Base-by-base conservation (phyloP, 2,888 invertebrate genomes). In the Agrochola circellaris region DNA sequence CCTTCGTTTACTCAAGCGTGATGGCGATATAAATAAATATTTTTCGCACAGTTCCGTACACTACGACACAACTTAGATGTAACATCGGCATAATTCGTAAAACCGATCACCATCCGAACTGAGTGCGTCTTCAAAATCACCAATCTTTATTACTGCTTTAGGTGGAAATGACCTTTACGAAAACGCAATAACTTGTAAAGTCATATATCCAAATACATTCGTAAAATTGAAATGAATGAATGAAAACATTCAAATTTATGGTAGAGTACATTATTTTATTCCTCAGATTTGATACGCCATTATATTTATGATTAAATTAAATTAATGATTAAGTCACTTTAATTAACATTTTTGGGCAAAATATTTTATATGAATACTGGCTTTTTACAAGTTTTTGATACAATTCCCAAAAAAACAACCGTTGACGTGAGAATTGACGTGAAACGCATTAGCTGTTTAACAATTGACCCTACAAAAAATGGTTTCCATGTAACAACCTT, bases 401-500 rank as follows among this genome's bases (percentile, higher is more conserved):
- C 26, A 42, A 51, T 56, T 65, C 42, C 42, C 54, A 56, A 69
- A 72, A 34, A 48, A 72, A 85, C 51, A 23, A 69, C 58, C 20
- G 62, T 67, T 76, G 58, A 48, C 69, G 60, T 84, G 83, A 70
- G 82, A 84, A 82, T 73, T 64, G 1, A 75, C 54, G 38, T 73
- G 26, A 38, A 60, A 65, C 74, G 54, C 62, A 69, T 54, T 83
- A 84, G 81, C 79, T 83, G 74, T 77, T 82, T 82, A 90, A 92
- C 91, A 93, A 92, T 92, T 72, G 87, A 83, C 15, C 34, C 73
- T 82, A 77, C 80, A 89, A 89, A 91, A 91, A 91, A 91, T 88
- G 88, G 92, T 93, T 94, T 92, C 88, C 89, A 87, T 85, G 81
- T 81, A 79, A 58, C 83, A 91, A 85, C 92, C 92, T 94, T 93